Conservation (phyloP, 1,140 invertebrate genomes). For the Drosophila sucinea region DNA sequence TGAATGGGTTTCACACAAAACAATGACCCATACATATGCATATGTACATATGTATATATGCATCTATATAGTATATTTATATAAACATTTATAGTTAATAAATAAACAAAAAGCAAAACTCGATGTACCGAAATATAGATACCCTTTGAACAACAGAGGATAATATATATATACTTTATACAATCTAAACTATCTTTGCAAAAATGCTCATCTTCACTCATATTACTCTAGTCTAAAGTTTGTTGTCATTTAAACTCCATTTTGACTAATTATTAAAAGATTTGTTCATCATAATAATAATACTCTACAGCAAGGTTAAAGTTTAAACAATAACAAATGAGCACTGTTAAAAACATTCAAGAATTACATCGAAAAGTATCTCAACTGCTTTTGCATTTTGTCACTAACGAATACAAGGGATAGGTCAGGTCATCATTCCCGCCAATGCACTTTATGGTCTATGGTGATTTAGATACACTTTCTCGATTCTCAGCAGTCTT, state of each 20-base stretch:
- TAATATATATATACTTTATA: no score
- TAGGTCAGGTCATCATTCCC: background rate
- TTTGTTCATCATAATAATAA: background rate
- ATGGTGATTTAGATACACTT: background rate
- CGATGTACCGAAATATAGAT: background rate
- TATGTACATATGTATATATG: no score
- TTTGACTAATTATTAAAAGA: no score
- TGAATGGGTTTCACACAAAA: constrained; percentile 53
- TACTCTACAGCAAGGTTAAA: background rate
- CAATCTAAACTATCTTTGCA: no score
- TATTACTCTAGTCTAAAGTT: no score
- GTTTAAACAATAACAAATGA: background rate
- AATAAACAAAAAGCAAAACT: background rate
- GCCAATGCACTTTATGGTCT: background rate
- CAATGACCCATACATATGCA: constrained; percentile 18
- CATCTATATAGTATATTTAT: constrained; percentile 2
- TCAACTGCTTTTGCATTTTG: background rate
- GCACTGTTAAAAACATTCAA: no score
- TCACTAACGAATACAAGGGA: background rate
- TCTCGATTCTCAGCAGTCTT: no score
- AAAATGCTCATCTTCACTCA: no score
- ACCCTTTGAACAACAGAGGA: background rate
- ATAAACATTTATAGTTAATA: background rate
- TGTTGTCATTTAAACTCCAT: no score
- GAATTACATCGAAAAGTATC: background rate